A percentile compares a stretch with the other conserved stretches of the same genome.
These are phyloP conservation scores for Cebidichthys violaceus DNA, from an alignment of 2,113 vertebrate genomes.

Conservation along the genomic window DNA sequence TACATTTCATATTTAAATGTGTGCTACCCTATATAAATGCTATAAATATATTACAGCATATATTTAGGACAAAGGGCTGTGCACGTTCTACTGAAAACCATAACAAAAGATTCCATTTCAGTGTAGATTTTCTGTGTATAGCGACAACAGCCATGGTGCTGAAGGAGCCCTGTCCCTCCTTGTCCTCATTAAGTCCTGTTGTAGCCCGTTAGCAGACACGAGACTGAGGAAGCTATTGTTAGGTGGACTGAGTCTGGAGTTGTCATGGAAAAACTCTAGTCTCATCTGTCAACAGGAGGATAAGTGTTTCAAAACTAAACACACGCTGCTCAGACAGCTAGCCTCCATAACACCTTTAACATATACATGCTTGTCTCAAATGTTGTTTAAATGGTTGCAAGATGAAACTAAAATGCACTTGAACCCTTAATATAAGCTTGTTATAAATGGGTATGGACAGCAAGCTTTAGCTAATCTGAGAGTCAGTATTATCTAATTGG, in stretches of 20 bases:
- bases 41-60: not conserved
- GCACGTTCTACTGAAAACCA: not conserved
- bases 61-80: not conserved
- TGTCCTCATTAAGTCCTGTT: conserved; percentile 57
- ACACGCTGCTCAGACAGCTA: conserved; percentile 53
- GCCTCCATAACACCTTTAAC: conserved; percentile 41
- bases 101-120: conserved; percentile 24
- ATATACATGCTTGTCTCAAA: conserved; percentile 16
- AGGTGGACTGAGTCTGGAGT: conserved; percentile 55
- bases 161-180: conserved; percentile 49
- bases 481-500: not conserved
- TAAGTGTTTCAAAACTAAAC: conserved; percentile 73
- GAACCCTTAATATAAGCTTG: not conserved
- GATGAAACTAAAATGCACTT: conserved; percentile 4
- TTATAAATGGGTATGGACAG: not conserved
- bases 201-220: conserved; percentile 45
- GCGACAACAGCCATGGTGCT: conserved; percentile 25
- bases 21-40: not conserved
- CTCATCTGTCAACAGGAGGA: conserved; percentile 70
- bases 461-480: not conserved
- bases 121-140: conserved; percentile 13
- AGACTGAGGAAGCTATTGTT: conserved; percentile 62
- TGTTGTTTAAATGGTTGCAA: conserved; percentile 15
- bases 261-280: conserved; percentile 70
- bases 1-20: not conserved